Percentiles rank a stretch among this genome's conserved stretches.
These are phyloP conservation scores for Saccostrea glomerata DNA, from an alignment of 1,140 invertebrate genomes.

Conservation along the genomic window DNA sequence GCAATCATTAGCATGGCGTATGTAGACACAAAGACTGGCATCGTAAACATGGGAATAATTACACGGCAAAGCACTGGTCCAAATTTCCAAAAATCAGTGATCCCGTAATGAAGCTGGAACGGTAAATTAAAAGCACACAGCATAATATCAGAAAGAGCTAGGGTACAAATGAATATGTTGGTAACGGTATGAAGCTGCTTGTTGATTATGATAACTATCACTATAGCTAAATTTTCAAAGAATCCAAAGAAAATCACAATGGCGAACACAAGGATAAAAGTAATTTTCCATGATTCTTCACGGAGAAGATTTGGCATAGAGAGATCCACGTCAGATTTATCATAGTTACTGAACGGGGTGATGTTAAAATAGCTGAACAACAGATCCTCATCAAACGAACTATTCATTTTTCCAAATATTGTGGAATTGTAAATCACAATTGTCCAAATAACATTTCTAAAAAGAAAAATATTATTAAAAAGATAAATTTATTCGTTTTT, in stretches of 20 bases:
- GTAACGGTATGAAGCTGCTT: slow-evolving; percentile 97
- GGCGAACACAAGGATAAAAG: slow-evolving; percentile 72
- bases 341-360: background rate
- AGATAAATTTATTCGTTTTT: too few species aligned
- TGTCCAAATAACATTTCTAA: background rate
- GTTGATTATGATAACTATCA: slow-evolving; percentile 92
- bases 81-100: slow-evolving; percentile 92
- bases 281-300: slow-evolving; percentile 61
- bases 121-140: slow-evolving; percentile 95
- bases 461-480: too few species aligned
- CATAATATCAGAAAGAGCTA: slow-evolving; percentile 95
- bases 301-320: slow-evolving; percentile 43
- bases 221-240: slow-evolving; percentile 91
- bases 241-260: slow-evolving; percentile 76
- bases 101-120: slow-evolving; percentile 87
- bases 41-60: slow-evolving; percentile 77
- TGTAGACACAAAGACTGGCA: slow-evolving; percentile 86
- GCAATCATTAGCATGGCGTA: slow-evolving; percentile 86
- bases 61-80: slow-evolving; percentile 73
- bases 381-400: background rate
- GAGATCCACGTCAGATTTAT: background rate
- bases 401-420: background rate
- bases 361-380: background rate
- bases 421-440: background rate
- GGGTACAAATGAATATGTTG: slow-evolving; percentile 97